A percentile compares a stretch with the other conserved stretches of the same genome.
These are phyloP conservation scores for Syritta pipiens DNA, from an alignment of 2,888 invertebrate genomes.

Conservation along the genomic window DNA sequence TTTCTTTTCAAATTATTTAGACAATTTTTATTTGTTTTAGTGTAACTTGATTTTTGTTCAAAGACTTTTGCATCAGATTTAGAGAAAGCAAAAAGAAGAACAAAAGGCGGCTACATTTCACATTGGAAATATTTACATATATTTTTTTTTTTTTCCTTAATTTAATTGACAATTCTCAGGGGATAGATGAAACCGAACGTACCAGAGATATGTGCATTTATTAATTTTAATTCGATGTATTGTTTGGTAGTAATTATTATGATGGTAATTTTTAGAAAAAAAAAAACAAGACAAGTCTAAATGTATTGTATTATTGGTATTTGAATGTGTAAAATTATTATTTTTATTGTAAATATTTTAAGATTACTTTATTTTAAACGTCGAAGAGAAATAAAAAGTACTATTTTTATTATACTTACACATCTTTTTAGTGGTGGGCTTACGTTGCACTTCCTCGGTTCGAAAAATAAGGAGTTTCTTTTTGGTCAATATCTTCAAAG, in stretches of 20 bases:
- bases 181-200: constrained; percentile 71
- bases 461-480: too few relatives aligned
- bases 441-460: too few relatives aligned
- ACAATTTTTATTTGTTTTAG: background rate
- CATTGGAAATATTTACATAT: constrained; percentile 17
- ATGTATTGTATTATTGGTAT: constrained; percentile 10
- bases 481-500: too few relatives aligned
- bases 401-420: background rate
- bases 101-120: constrained; percentile 1
- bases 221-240: constrained; percentile 68
- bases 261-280: constrained; percentile 13
- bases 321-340: background rate
- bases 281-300: background rate
- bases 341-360: constrained; percentile 24
- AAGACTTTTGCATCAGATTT: background rate
- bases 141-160: background rate
- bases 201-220: constrained; percentile 78
- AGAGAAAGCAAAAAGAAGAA: background rate
- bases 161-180: constrained; percentile 67
- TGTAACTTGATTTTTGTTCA: background rate
- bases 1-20: constrained; percentile 6
- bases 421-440: background rate
- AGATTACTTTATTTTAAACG: constrained; percentile 12
- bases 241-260: constrained; percentile 30
- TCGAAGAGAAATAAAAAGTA: background rate